Percentiles rank a stretch among this genome's conserved stretches.
Evolutionary conservation across 2,888 invertebrate genomes (phyloP).

Genomic region (Neoaliturus tenellus): DNA sequence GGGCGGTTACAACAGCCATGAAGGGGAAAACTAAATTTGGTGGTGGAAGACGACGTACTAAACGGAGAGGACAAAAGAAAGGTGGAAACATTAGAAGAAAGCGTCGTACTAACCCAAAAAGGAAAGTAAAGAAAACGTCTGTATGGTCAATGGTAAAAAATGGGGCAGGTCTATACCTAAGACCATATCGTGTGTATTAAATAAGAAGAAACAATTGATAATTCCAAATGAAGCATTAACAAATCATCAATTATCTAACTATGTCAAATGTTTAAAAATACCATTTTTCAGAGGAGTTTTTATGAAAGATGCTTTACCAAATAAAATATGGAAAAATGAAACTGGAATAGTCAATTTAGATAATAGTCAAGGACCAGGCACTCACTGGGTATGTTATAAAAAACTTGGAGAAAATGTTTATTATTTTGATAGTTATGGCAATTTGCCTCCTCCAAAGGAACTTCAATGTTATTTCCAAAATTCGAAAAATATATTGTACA

Average conservation of each 20-base stretch:
- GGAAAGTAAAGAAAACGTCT: neutral
- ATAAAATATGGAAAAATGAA: neutral
- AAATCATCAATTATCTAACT: neutral
- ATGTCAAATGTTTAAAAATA: conserved; percentile 23
- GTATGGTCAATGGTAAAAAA: conserved; percentile 29
- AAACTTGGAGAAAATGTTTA: conserved; percentile 3
- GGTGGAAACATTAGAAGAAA: neutral
- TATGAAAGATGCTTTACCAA: conserved; percentile 6
- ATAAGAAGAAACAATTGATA: neutral
- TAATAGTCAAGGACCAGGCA: neutral
- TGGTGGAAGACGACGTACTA: neutral
- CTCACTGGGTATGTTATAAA: conserved; percentile 15
- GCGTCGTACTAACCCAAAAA: neutral
- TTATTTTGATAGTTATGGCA: conserved; percentile 44
- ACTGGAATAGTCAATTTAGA: conserved; percentile 19
- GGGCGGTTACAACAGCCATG: conserved; percentile 60
- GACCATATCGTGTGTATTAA: conserved; percentile 48
- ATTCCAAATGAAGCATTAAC: neutral
- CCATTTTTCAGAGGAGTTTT: conserved; percentile 33
- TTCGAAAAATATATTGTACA: conserved; percentile 7
- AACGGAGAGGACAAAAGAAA: neutral
- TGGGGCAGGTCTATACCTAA: conserved; percentile 22
- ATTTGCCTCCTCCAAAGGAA: conserved; percentile 27
- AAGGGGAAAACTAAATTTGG: conserved; percentile 58
- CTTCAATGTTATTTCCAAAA: neutral